Evolutionary conservation across 2,797 vertebrate species (phyloP).

Genomic region (Tolypeutes matacus): DNA sequence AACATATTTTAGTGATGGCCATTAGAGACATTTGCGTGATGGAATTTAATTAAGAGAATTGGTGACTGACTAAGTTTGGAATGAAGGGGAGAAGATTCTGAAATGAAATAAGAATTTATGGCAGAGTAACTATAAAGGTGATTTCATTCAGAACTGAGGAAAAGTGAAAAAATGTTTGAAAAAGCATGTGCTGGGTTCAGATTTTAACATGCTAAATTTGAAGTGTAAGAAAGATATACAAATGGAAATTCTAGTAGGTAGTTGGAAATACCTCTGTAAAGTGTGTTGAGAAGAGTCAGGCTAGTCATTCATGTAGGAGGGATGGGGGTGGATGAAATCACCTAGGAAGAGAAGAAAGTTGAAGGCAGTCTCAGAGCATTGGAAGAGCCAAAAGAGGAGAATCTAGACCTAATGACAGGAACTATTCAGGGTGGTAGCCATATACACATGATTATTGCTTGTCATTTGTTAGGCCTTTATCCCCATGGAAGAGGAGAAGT

Average conservation of each 20-base stretch:
- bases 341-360: no score
- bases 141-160: neutral
- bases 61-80: neutral
- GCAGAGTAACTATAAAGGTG: neutral
- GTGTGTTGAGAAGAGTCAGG: neutral
- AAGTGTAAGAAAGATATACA: neutral
- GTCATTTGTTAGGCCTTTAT: no score
- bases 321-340: no score
- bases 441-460: no score
- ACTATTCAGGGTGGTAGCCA: no score
- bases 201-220: neutral
- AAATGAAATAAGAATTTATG: conserved; percentile 10
- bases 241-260: neutral
- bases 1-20: neutral
- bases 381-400: no score
- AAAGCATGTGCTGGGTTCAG: neutral
- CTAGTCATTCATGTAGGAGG: no score
- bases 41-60: neutral
- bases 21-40: neutral
- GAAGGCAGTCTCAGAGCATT: no score
- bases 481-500: no score
- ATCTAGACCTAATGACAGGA: no score
- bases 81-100: neutral
- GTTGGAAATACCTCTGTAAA: neutral
- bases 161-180: neutral